Conservation (phyloP, 2,888 invertebrate species). For the Didymodactylos carnosus region DNA sequence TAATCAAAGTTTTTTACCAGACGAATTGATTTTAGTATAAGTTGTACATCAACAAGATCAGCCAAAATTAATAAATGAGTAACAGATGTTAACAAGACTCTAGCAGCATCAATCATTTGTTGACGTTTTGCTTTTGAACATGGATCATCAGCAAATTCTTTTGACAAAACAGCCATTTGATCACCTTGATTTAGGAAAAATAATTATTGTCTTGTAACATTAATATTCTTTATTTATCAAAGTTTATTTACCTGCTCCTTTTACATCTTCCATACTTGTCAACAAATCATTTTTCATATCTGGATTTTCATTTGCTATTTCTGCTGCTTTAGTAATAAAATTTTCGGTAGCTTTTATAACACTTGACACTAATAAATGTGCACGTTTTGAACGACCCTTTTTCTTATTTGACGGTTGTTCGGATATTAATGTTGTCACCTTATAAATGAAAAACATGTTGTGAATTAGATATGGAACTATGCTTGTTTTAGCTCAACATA, state of each 20-base stretch:
- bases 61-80: constrained; percentile 79
- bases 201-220: no score
- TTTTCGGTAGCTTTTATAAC: constrained; percentile 47
- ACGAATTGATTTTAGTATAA: constrained; percentile 63
- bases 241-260: constrained; percentile 46
- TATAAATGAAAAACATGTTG: no score
- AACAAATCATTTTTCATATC: constrained; percentile 88
- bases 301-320: constrained; percentile 84
- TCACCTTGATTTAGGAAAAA: constrained; percentile 28
- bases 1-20: constrained; percentile 42
- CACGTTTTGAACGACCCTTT: constrained; percentile 83
- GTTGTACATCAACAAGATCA: constrained; percentile 91
- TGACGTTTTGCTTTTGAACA: constrained; percentile 76
- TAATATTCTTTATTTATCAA: neutral
- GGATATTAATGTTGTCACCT: neutral
- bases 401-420: constrained; percentile 47
- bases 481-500: no score
- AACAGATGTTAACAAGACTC: constrained; percentile 78
- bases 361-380: constrained; percentile 80
- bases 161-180: constrained; percentile 64
- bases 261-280: constrained; percentile 78
- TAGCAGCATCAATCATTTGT: constrained; percentile 79
- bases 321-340: constrained; percentile 82
- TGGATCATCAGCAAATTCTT: constrained; percentile 89
- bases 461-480: no score